Percentiles rank a stretch among this genome's conserved stretches.
Conservation (phyloP, 2,113 vertebrate genomes). For the human region DNA sequence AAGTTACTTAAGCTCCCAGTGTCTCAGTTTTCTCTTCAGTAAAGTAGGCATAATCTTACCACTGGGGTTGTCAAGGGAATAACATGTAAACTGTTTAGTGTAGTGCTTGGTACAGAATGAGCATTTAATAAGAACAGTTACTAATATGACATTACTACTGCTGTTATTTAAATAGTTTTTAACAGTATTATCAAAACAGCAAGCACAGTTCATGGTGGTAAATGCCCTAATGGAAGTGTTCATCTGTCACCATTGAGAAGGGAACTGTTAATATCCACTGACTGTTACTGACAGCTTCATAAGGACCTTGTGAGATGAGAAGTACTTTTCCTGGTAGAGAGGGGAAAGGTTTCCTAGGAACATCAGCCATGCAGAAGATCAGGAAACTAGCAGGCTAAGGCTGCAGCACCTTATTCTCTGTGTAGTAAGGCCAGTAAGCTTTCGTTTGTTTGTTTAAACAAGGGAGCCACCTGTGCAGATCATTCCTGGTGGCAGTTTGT, state of each 20-base stretch:
- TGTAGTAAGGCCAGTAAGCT: not conserved
- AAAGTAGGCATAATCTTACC: not conserved
- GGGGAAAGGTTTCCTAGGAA: not conserved
- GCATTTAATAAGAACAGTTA: not conserved
- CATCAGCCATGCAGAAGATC: not conserved
- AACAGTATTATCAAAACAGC: not conserved
- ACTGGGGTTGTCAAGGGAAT: not conserved
- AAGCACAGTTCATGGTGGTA: not conserved
- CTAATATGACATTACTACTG: not conserved
- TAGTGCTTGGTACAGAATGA: not conserved
- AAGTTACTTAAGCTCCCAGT: not conserved
- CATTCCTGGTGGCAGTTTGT: not conserved
- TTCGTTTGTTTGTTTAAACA: not conserved
- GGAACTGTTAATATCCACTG: not conserved
- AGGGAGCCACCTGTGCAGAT: not conserved
- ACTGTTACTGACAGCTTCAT: not conserved
- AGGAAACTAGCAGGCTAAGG: not conserved
- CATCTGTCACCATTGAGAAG: not conserved
- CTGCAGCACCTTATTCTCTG: not conserved
- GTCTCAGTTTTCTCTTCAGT: not conserved
- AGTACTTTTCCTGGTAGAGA: not conserved
- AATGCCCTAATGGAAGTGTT: not conserved
- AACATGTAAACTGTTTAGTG: not conserved
- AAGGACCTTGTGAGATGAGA: not conserved
- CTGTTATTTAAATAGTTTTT: not conserved